Evolutionary conservation across 2,797 vertebrate genomes (phyloP).

Genomic region (Myotis findleyi): DNA sequence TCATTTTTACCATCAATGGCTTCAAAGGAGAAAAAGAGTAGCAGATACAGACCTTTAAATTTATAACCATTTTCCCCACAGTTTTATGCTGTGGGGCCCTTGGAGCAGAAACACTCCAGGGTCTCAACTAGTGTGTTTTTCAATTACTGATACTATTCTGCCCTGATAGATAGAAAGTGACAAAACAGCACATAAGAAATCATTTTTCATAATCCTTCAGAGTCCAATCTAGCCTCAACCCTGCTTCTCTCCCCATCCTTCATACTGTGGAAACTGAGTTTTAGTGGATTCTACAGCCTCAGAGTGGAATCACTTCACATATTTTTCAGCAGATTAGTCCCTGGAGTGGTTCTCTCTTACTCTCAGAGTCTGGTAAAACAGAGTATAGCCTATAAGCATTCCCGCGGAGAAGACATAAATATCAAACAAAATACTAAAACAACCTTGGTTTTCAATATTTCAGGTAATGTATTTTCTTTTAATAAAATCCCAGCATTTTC

Average conservation of each 20-base stretch:
- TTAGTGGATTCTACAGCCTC: conserved; percentile 73
- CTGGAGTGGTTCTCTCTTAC: conserved; percentile 72
- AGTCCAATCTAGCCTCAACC: conserved; percentile 83
- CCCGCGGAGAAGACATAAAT: conserved; percentile 79
- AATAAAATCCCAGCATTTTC: conserved; percentile 13
- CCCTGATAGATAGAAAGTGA: conserved; percentile 79
- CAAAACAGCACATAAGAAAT: conserved; percentile 72
- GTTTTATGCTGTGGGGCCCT: background rate
- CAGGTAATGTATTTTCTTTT: conserved; percentile 43
- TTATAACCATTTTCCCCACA: background rate
- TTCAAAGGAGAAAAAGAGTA: conserved; percentile 9
- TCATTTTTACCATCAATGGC: background rate
- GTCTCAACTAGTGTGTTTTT: conserved; percentile 80
- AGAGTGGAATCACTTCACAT: conserved; percentile 72
- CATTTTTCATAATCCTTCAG: conserved; percentile 87
- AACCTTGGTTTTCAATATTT: conserved; percentile 67
- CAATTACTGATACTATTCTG: conserved; percentile 80
- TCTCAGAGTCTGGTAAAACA: conserved; percentile 69
- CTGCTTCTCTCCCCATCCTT: conserved; percentile 63
- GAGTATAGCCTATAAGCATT: conserved; percentile 45
- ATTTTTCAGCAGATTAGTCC: conserved; percentile 82
- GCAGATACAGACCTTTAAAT: background rate
- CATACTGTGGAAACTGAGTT: conserved; percentile 60
- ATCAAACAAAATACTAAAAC: conserved; percentile 72
- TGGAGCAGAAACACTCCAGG: conserved; percentile 66